Base-by-base conservation (phyloP, 2,797 vertebrate genomes). In the Chaenodraco wilsoni region DNA sequence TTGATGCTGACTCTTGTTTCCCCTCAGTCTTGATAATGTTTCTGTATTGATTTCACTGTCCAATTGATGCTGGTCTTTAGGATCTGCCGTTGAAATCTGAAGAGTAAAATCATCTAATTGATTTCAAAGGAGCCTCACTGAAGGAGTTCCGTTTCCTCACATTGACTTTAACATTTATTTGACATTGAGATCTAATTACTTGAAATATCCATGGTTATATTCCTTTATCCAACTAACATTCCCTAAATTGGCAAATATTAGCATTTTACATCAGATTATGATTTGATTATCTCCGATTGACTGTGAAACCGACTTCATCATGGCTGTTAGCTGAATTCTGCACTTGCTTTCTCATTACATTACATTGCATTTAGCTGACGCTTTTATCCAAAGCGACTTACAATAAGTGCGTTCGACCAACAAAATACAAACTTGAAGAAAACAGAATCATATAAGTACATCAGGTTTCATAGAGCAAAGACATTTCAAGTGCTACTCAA, bases 11-110 rank as follows among this genome's bases (percentile, higher is more conserved):
- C 75, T 67, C 14, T 64, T 55, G 40, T n/a, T 5, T 11, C 27
- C 48, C 65, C 31, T 51, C 55, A 7, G 70, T 68, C 79, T 83
- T 64, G 59, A 77, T 83, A 74, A 86, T 87, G 82, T 85, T 60
- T 64, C 76, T 62, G 19, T 74, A 87, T 90, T 81, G 84, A 88
- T 88, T 81, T 74, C 54, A 27, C 50, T 3, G 12, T 57, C 51
- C 13, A 43, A 46, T 61, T 40, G 56, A 76, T 59, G 58, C 45
- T 2, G 50, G 15, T 55, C 56, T 51, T 82, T 41, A 65, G 7
- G 17, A 55, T 62, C 37, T 23, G 40, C 41, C 1, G 16, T 31
- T 66, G 78, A 80, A 79, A 79, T 70, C n/a, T 60, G 51, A 80
- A 52, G 21, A 69, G 40, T 65, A 40, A 79, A 85, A 78, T 61